These are phyloP conservation scores for Melopsittacus undulatus DNA, from an alignment of 2,797 vertebrate species.

Conservation along the genomic window DNA sequence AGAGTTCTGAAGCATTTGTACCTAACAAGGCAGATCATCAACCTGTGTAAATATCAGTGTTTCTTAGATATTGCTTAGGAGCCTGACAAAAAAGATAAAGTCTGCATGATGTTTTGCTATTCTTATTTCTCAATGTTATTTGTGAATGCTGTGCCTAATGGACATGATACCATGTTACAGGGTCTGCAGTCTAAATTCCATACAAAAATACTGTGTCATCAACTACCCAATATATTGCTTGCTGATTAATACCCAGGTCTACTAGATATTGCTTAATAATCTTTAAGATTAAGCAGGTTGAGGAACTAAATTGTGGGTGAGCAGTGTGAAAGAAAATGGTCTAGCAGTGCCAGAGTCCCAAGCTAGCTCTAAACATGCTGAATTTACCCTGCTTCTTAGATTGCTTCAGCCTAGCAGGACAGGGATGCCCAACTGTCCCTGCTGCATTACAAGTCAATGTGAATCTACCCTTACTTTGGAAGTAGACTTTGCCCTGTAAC, in stretches of 20 bases:
- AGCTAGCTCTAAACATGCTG: neutral
- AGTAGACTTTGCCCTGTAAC: neutral
- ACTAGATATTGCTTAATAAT: neutral
- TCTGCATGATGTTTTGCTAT: neutral
- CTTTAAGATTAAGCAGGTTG: neutral
- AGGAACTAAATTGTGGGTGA: neutral
- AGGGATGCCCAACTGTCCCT: neutral
- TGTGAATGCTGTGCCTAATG: neutral
- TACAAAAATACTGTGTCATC: neutral
- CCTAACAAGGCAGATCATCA: neutral
- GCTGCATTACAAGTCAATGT: neutral
- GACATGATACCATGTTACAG: neutral
- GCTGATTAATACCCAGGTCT: neutral
- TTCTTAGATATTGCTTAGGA: neutral
- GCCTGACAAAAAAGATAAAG: neutral
- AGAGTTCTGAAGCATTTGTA: neutral
- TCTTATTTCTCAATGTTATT: neutral
- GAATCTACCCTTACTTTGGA: neutral
- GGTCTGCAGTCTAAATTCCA: neutral
- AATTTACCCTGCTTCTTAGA: neutral
- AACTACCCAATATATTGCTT: neutral
- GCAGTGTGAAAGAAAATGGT: neutral
- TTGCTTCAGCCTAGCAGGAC: neutral
- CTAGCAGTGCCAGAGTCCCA: neutral
- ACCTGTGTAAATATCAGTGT: neutral